Evolutionary conservation across 1,140 invertebrate genomes (phyloP).

Genomic region (Tachypleus tridentatus): DNA sequence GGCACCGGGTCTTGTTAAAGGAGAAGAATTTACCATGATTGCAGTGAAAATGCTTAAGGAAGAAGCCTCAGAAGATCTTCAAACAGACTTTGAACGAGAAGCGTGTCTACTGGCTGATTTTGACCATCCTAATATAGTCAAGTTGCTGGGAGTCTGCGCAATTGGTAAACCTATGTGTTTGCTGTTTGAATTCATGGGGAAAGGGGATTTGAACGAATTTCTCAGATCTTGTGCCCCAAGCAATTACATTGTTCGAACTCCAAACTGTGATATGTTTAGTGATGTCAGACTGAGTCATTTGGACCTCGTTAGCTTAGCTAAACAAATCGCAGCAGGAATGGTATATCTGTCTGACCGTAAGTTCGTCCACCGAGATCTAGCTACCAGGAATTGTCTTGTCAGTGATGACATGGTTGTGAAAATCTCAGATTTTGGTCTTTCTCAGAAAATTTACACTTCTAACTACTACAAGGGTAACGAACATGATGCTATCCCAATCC

Average conservation of each 20-base stretch:
- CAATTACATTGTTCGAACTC: conserved; percentile 49
- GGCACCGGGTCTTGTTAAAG: conserved; percentile 66
- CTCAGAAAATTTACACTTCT: conserved; percentile 73
- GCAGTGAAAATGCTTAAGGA: conserved; percentile 97
- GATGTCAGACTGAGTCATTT: conserved; percentile 49
- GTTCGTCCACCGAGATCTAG: conserved; percentile 91
- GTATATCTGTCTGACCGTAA: conserved; percentile 86
- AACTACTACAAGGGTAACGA: conserved; percentile 42
- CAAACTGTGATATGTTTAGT: conserved; percentile 36
- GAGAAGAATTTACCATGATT: conserved; percentile 83
- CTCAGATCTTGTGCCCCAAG: conserved; percentile 53
- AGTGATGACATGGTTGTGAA: conserved; percentile 88
- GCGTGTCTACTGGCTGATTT: conserved; percentile 84
- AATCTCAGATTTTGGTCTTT: conserved; percentile 90
- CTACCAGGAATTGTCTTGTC: conserved; percentile 90
- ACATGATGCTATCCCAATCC: conserved; percentile 80
- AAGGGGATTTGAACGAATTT: conserved; percentile 82
- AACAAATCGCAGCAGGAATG: conserved; percentile 86
- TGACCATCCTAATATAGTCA: conserved; percentile 87
- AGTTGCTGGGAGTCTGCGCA: conserved; percentile 78
- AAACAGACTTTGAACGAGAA: conserved; percentile 86
- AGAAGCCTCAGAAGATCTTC: conserved; percentile 83
- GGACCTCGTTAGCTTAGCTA: conserved; percentile 65
- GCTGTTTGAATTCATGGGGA: conserved; percentile 84
- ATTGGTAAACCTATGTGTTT: conserved; percentile 85